Conservation (phyloP, 1,140 invertebrate genomes). For the Aleiodes sp. region DNA sequence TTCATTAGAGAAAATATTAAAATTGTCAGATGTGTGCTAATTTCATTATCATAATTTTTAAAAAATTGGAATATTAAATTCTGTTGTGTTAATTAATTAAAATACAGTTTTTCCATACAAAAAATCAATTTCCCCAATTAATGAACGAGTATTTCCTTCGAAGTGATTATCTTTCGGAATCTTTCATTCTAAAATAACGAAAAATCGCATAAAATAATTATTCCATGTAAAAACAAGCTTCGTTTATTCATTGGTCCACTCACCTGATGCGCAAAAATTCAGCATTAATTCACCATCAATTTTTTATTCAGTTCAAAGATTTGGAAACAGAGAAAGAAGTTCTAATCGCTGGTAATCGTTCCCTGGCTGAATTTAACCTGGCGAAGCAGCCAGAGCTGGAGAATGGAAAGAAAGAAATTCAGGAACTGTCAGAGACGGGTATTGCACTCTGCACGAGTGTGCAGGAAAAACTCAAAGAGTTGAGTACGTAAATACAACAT, state of each 20-base stretch:
- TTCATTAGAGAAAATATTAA: too few relatives aligned
- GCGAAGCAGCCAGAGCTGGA: constrained; percentile 82
- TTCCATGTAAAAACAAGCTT: too few relatives aligned
- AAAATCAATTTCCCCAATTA: too few relatives aligned
- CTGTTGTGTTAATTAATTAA: too few relatives aligned
- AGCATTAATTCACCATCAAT: not conserved
- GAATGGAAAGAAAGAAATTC: constrained; percentile 75
- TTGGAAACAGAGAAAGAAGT: constrained; percentile 85
- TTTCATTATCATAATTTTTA: too few relatives aligned
- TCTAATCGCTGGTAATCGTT: constrained; percentile 85
- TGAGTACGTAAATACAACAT: constrained; percentile 67
- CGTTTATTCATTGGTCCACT: too few relatives aligned
- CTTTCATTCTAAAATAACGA: too few relatives aligned
- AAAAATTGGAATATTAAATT: too few relatives aligned
- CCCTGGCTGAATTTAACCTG: constrained; percentile 87
- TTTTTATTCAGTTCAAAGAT: constrained; percentile 74
- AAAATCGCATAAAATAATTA: not conserved
- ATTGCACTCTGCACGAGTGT: constrained; percentile 73
- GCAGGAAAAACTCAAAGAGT: constrained; percentile 73
- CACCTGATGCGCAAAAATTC: not conserved
- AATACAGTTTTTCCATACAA: too few relatives aligned
- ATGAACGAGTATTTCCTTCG: too few relatives aligned
- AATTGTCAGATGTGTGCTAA: too few relatives aligned
- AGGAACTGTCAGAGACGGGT: constrained; percentile 75
- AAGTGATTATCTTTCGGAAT: too few relatives aligned